Conservation (phyloP, 2,113 vertebrate genomes). For the Microtus pennsylvanicus region DNA sequence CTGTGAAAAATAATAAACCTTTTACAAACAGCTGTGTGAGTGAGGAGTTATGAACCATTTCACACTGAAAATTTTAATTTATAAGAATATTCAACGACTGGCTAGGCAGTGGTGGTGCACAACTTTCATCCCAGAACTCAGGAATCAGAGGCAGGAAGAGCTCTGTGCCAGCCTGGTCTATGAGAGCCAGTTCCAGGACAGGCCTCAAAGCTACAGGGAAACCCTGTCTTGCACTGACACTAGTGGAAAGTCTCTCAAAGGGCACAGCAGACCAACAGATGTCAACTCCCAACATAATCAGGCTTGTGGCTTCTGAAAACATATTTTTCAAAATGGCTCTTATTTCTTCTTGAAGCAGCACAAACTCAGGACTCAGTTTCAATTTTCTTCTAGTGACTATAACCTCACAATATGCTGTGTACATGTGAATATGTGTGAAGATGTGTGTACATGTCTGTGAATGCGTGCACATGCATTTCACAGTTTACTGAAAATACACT, state of each 20-base stretch:
- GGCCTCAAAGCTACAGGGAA: no score
- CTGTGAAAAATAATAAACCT: not conserved
- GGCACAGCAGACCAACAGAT: not conserved
- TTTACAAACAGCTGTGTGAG: not conserved
- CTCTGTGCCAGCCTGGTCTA: no score
- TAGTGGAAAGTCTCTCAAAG: not conserved
- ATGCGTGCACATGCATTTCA: not conserved
- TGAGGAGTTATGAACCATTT: not conserved
- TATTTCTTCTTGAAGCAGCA: not conserved
- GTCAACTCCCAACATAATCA: not conserved
- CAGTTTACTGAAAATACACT: not conserved
- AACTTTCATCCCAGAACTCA: no score
- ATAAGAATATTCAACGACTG: not conserved
- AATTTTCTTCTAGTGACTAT: not conserved
- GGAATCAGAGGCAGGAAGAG: no score
- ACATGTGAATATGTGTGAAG: not conserved
- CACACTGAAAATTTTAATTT: not conserved
- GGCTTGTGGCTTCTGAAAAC: not conserved
- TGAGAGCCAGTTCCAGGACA: no score
- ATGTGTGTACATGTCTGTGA: no score
- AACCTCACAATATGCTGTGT: not conserved
- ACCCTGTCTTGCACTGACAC: not conserved
- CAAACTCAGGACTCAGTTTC: not conserved
- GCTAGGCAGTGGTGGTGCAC: no score
- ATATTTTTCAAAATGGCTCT: no score